Percentiles rank a stretch among this genome's conserved stretches.
These are phyloP conservation scores for Luffia ferchaultella DNA, from an alignment of 2,888 invertebrate genomes.

Conservation along the genomic window DNA sequence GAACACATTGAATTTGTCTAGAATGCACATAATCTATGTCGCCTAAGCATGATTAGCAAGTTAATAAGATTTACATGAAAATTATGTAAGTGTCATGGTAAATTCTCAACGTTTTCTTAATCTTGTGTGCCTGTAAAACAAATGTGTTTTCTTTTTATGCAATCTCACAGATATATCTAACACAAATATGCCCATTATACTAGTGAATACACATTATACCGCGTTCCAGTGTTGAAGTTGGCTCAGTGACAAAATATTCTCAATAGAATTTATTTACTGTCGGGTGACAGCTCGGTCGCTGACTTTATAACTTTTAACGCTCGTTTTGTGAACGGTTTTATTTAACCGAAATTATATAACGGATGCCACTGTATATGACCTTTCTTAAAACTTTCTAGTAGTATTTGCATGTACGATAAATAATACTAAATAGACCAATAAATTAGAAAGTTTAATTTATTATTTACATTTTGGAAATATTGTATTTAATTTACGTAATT, in stretches of 20 bases:
- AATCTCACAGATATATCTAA: background rate
- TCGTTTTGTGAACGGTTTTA: background rate
- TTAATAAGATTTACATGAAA: background rate
- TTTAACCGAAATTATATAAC: background rate
- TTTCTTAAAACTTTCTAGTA: background rate
- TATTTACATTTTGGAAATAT: background rate
- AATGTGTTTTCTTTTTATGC: background rate
- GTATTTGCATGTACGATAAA: background rate
- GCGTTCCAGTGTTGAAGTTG: background rate
- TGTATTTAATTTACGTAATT: background rate
- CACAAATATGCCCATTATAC: background rate
- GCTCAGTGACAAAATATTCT: background rate
- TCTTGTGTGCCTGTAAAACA: too few relatives aligned
- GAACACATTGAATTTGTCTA: too few relatives aligned
- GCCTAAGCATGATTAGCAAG: background rate
- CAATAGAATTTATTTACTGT: background rate
- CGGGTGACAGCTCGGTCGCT: background rate
- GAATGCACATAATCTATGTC: background rate
- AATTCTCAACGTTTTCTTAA: too few relatives aligned
- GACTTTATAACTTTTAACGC: background rate
- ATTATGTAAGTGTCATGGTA: too few relatives aligned
- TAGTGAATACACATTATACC: background rate
- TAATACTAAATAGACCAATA: background rate
- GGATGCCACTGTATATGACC: background rate
- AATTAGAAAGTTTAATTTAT: background rate